A percentile compares a stretch with the other conserved stretches of the same genome.
These are phyloP conservation scores for Bufotes viridis DNA, from an alignment of 2,797 vertebrate species.

Conservation along the genomic window DNA sequence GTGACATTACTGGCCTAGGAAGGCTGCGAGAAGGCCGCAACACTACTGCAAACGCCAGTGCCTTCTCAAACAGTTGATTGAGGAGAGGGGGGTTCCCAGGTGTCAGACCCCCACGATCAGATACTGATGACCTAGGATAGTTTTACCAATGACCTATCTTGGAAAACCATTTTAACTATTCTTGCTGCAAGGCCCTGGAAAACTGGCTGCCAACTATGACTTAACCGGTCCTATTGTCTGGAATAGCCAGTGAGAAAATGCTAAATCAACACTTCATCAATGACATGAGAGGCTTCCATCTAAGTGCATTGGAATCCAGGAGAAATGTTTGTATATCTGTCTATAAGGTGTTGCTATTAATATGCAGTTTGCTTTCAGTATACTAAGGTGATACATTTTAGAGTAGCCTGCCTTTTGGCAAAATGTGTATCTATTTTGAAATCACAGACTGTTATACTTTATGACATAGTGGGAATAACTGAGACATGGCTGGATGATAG, in stretches of 20 bases:
- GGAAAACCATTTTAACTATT: not conserved
- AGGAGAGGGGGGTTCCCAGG: no score
- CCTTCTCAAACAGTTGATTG: no score
- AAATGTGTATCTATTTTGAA: not conserved
- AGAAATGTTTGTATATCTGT: not conserved
- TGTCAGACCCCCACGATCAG: no score
- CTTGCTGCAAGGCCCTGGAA: not conserved
- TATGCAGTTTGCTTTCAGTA: not conserved
- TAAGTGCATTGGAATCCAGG: not conserved
- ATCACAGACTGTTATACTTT: no score
- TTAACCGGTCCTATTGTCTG: conserved; percentile 26
- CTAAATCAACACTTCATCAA: conserved; percentile 25
- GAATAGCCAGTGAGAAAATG: conserved; percentile 39
- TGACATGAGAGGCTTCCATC: conserved; percentile 5
- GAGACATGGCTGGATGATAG: no score
- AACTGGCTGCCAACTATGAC: conserved; percentile 28
- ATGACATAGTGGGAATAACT: not conserved
- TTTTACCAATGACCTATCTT: no score
- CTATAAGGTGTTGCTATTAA: not conserved
- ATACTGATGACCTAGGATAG: no score
- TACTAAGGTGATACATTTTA: not conserved
- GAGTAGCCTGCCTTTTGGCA: not conserved
- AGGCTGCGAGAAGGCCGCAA: no score
- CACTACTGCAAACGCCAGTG: no score
- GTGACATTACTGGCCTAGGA: no score